Evolutionary conservation across 2,797 vertebrate species (phyloP).

Genomic region (Sternotherus odoratus): DNA sequence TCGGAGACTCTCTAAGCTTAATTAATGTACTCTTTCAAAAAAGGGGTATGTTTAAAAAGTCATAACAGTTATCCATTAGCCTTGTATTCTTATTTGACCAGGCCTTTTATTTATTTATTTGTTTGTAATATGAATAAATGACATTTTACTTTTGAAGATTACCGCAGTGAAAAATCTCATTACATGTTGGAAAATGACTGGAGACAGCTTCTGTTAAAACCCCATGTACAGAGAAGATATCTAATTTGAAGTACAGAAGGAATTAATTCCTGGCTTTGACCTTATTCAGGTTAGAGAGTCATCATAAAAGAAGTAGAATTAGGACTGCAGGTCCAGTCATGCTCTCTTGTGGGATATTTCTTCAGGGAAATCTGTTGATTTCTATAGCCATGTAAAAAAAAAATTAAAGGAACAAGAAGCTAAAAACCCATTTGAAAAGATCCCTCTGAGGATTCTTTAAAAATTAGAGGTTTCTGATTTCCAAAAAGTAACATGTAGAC

Average conservation of each 20-base stretch:
- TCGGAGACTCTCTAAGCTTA: rapidly evolving
- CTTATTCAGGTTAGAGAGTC: neutral
- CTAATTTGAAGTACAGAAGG: neutral
- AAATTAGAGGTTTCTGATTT: neutral
- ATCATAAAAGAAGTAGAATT: neutral
- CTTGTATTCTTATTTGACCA: neutral
- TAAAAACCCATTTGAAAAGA: neutral
- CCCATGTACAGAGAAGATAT: rapidly evolving
- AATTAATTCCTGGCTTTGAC: neutral
- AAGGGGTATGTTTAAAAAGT: neutral
- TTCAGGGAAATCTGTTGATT: rapidly evolving
- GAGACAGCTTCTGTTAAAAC: rapidly evolving
- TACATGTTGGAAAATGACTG: neutral
- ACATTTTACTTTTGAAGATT: neutral
- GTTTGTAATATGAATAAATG: neutral
- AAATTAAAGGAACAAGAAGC: neutral
- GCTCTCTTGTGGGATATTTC: neutral
- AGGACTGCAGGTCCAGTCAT: neutral
- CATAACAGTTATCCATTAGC: neutral
- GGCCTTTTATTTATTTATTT: neutral
- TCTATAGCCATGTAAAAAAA: neutral
- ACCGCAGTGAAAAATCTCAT: neutral
- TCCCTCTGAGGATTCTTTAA: neutral
- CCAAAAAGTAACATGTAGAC: neutral
- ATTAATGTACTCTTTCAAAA: neutral